Percentiles rank a stretch among this genome's conserved stretches.
These are phyloP conservation scores for Ceyx melanurus DNA, from an alignment of 2,113 vertebrate species.

Conservation along the genomic window DNA sequence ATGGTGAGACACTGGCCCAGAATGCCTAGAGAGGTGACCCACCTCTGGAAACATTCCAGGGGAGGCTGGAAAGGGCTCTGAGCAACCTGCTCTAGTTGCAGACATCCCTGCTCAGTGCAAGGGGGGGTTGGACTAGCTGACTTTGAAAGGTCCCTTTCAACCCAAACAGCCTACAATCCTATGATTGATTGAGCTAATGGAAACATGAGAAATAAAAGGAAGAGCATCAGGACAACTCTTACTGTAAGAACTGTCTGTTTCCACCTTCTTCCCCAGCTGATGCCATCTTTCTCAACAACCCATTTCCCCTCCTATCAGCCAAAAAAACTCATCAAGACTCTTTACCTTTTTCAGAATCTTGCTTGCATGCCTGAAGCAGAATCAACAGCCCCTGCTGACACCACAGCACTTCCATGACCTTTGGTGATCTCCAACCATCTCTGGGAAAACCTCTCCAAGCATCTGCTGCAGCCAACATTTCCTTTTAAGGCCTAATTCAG, in stretches of 20 bases:
- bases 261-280: background rate
- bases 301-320: background rate
- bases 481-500: background rate
- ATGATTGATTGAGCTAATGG: background rate
- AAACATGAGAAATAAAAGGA: background rate
- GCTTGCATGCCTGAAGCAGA: fast-evolving
- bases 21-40: too few species aligned
- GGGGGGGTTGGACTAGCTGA: too few species aligned
- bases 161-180: too few species aligned
- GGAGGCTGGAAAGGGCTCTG: too few species aligned
- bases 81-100: too few species aligned
- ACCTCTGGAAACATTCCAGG: too few species aligned
- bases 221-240: background rate
- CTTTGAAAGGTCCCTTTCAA: too few species aligned
- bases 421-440: fast-evolving
- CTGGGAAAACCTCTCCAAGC: background rate
- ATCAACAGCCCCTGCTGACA: background rate
- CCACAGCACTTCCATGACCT: background rate
- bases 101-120: too few species aligned
- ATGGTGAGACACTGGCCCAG: too few species aligned
- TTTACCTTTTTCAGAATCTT: background rate
- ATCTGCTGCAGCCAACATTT: fast-evolving
- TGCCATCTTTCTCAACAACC: background rate
- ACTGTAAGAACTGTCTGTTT: background rate
- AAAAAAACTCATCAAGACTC: background rate